Base-by-base conservation (phyloP, 2,888 invertebrate species). In the Ptycholaimellus sp. region DNA sequence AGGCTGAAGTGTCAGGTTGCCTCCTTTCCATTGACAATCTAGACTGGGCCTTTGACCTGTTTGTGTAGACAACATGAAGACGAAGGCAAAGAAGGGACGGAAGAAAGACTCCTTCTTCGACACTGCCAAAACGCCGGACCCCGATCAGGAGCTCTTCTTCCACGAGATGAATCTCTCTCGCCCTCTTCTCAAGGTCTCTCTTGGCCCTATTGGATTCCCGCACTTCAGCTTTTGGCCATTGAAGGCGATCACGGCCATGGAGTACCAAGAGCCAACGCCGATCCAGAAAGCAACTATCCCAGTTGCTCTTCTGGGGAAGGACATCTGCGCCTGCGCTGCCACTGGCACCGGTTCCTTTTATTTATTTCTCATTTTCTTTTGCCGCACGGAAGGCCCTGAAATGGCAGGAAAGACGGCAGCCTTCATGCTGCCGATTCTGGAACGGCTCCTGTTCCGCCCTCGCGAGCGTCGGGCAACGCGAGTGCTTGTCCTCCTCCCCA, bases 271-370 rank as follows among this genome's bases (percentile, higher is more conserved):
- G 56, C 93, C 96, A 1, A 96, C 96, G 1, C 90, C 90, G 0
- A 90, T 96, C 52, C 96, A 96, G 61, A 72, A 81, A 1, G 76
- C 83, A 0, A 82, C 87, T 0, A 80, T 96, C 57, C 93, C 96
- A 1, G 70, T 87, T 9, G 90, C 83, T 3, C 64, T 96, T 39
- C 65, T 80, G 47, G 83, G 90, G 14, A 72, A 78, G 50, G 96
- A 96, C 61, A 73, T 96, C 48, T 93, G 90, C 64, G 96, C 87
- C 9, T 96, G 93, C 67, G 93, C 96, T 21, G 87, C 90, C 1
- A 96, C 93, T 0, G 96, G 96, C 36, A 67, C 67, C 40, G 67
- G 64, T 61, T 42, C 38, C 46, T 34, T 18, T 2, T 28, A n/a
- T 17, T 19, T 6, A 37, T 13, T 3, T 16, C 16, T 11, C 13